These are phyloP conservation scores for Danio choprae DNA, from an alignment of 2,797 vertebrate genomes.

Conservation along the genomic window DNA sequence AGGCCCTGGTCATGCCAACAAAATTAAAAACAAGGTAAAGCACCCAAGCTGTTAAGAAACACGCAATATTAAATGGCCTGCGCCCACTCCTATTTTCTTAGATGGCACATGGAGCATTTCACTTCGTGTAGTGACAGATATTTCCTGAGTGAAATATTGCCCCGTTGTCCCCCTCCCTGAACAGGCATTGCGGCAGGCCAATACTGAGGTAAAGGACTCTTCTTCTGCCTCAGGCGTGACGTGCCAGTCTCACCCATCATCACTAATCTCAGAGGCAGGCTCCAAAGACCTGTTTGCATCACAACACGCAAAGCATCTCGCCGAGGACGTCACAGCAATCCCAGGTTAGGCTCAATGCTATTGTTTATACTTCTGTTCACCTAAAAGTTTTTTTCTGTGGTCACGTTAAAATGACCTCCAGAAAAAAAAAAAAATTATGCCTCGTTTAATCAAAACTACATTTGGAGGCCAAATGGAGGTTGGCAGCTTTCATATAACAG, in stretches of 20 bases:
- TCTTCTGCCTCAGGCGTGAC: conserved; percentile 53
- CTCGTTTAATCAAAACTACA: not conserved
- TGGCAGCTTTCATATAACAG: conserved; percentile 6
- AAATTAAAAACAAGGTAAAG: conserved; percentile 80
- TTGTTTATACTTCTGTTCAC: conserved; percentile 9
- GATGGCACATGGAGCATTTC: conserved; percentile 45
- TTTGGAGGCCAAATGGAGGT: not conserved
- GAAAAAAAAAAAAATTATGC: not conserved
- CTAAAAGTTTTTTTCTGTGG: not conserved
- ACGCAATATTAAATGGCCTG: not conserved
- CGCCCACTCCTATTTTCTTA: conserved; percentile 7
- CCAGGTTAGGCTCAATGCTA: conserved; percentile 54
- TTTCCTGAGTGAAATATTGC: conserved; percentile 53
- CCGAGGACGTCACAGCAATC: conserved; percentile 39
- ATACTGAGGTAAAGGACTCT: conserved; percentile 50
- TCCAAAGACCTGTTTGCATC: conserved; percentile 46
- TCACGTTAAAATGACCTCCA: not conserved
- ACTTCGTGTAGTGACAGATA: conserved; percentile 31
- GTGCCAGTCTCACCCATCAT: conserved; percentile 1
- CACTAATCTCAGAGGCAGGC: conserved; percentile 47
- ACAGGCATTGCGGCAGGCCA: conserved; percentile 64
- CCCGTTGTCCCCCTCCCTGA: conserved; percentile 54
- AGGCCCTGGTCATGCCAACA: conserved; percentile 63
- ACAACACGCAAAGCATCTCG: conserved; percentile 40
- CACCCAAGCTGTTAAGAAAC: conserved; percentile 5